Evolutionary conservation across 2,113 vertebrate genomes (phyloP), one percentile per base, ranked within the genome.

Genomic region (Pangasianodon gigas): DNA sequence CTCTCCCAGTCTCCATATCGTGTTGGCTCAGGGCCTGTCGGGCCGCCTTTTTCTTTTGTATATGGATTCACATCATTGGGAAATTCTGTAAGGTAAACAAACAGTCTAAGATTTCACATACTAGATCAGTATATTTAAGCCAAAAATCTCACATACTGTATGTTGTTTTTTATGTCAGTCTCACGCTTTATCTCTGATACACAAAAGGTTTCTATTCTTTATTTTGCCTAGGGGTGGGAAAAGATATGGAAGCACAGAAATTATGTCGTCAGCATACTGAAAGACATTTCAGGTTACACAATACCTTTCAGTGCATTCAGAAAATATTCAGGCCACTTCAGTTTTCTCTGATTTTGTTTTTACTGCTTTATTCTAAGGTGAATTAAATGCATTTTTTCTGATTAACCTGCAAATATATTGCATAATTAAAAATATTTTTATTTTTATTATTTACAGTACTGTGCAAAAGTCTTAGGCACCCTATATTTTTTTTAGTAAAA

Each of bases 1-100:
- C 98, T 96, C 92, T 99, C 98, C 98, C 98, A 99, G 83, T 99
- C 98, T 92, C 98, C 98, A 0, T 97, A 99, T 87, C 98, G 97
- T 0, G 98, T 99, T 87, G 98, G 98, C 95, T 99, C 98, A 13
- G 97, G 98, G 87, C 98, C 98, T 90, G 94, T 96, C 41, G 98
- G 98, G 87, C 98, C 98, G 77, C 97, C 97, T 81, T 95, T 97
- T 93, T 99, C 98, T 93, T 98, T 98, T 89, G 98, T 99, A 65
- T 91, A 92, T 83, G 98, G 98, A 95, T 99, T 99, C 90, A 99
- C 93, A 91, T 96, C 96, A 93, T 97, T 96, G 58, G 97, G 98
- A 92, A 97, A 99, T 94, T 95, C 98, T 99, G 91, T 16, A 93
- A 71, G 46, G 86, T 10, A 52, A 88, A 44, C 77, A 88, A 51